Percentiles rank a stretch among this genome's conserved stretches.
phyloP scores from a whole-genome alignment of 2,888 invertebrate genomes.

The Meloe dianella region DNA sequence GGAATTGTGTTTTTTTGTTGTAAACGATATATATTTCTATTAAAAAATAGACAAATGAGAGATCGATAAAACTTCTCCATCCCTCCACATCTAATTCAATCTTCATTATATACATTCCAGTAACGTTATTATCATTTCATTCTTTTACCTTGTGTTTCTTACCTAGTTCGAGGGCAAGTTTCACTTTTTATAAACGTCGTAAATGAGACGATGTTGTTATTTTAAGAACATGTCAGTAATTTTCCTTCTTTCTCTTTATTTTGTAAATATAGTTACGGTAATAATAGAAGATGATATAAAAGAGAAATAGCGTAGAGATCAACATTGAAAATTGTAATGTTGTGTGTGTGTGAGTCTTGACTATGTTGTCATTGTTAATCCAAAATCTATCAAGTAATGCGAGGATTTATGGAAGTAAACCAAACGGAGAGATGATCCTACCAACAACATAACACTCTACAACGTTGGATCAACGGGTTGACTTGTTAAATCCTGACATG shows the following conservation, averaged over 20 bases:
- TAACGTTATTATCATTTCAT: constrained; percentile 29
- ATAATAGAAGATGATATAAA: neutral
- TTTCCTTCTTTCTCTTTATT: neutral
- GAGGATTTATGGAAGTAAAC: constrained; percentile 31
- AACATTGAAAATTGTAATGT: neutral
- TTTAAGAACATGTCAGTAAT: constrained; percentile 20
- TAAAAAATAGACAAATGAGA: neutral
- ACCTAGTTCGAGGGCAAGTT: constrained; percentile 25
- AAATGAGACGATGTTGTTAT: constrained; percentile 15
- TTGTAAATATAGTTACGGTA: neutral
- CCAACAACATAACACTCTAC: constrained; percentile 27
- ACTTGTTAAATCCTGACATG: constrained; percentile 47
- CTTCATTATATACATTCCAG: constrained; percentile 33
- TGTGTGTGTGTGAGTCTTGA: neutral
- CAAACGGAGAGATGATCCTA: constrained; percentile 17
- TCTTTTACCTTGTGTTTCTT: constrained; percentile 27
- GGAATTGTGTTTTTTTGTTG: neutral
- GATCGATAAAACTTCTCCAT: neutral
- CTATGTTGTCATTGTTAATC: constrained; percentile 7
- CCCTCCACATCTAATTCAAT: constrained; percentile 21
- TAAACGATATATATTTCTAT: neutral
- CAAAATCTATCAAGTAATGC: constrained; percentile 23
- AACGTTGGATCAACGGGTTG: constrained; percentile 34
- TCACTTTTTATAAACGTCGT: constrained; percentile 31
- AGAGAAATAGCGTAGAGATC: neutral